A percentile compares a stretch with the other conserved stretches of the same genome.
Conservation (phyloP, 2,797 vertebrate genomes). For the Cyclura pinguis region DNA sequence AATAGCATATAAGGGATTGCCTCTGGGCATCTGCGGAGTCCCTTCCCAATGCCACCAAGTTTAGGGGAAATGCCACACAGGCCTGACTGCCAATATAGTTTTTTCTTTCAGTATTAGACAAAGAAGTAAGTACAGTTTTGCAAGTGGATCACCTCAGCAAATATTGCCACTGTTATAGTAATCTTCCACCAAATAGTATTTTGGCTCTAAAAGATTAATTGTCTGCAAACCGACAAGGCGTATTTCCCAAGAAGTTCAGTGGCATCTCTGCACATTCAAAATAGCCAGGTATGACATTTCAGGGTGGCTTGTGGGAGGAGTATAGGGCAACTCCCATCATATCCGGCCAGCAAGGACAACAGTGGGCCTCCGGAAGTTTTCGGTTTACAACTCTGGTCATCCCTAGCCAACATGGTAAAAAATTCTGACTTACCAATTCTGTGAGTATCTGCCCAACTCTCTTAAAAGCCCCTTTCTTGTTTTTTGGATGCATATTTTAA, state of each 20-base stretch:
- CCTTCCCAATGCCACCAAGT: neutral
- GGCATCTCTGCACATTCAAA: neutral
- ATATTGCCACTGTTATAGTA: neutral
- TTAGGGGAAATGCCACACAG: too few relatives aligned
- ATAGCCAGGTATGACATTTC: neutral
- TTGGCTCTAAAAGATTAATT: neutral
- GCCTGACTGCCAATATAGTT: neutral
- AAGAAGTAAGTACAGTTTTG: neutral
- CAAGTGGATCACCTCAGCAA: neutral
- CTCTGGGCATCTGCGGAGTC: neutral
- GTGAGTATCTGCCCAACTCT: too few relatives aligned
- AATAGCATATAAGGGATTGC: neutral
- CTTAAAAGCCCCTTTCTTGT: too few relatives aligned
- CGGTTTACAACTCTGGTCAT: neutral
- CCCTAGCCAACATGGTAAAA: neutral
- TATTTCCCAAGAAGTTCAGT: neutral
- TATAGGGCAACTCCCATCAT: too few relatives aligned
- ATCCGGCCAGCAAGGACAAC: neutral
- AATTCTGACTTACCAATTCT: too few relatives aligned
- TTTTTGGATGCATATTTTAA: too few relatives aligned
- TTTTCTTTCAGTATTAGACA: neutral
- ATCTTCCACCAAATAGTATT: neutral
- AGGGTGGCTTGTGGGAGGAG: too few relatives aligned
- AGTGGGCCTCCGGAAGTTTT: neutral
- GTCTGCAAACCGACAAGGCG: neutral